Evolutionary conservation across 2,888 invertebrate genomes (phyloP).

Genomic region (Formica aserva): DNA sequence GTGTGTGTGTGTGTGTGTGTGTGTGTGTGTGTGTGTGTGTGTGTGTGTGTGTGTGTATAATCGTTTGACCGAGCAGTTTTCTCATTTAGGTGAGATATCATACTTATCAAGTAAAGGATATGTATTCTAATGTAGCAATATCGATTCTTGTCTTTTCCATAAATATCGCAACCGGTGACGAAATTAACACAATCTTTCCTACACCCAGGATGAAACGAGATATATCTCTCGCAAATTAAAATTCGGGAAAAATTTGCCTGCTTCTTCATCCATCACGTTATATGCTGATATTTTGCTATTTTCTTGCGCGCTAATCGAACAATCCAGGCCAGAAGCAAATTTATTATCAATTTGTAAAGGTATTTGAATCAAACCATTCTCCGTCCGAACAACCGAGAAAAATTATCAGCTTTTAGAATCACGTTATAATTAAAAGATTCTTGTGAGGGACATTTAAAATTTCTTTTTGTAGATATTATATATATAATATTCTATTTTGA

Average conservation of each 20-base stretch:
- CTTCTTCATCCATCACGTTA: not conserved
- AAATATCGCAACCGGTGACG: not conserved
- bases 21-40: not conserved
- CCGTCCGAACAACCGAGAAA: not conserved
- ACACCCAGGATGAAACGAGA: not conserved
- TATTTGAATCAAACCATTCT: not conserved
- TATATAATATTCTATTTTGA: not conserved
- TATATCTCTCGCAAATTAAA: not conserved
- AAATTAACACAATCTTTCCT: not conserved
- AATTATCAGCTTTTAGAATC: not conserved
- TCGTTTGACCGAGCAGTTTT: conserved; percentile 15
- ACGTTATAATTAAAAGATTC: not conserved
- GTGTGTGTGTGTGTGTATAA: not conserved
- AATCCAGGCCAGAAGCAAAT: not conserved
- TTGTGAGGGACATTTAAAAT: not conserved
- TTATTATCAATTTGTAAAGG: not conserved
- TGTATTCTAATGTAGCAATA: not conserved
- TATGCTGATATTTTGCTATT: not conserved
- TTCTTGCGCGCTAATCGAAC: not conserved
- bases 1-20: too few relatives aligned
- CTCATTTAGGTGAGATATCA: conserved; percentile 43
- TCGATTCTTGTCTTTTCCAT: not conserved
- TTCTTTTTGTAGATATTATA: not conserved
- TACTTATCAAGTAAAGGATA: conserved; percentile 19
- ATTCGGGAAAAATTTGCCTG: not conserved